phyloP scores from a whole-genome alignment of 2,888 invertebrate species.

The Monoplex corrugatus region DNA sequence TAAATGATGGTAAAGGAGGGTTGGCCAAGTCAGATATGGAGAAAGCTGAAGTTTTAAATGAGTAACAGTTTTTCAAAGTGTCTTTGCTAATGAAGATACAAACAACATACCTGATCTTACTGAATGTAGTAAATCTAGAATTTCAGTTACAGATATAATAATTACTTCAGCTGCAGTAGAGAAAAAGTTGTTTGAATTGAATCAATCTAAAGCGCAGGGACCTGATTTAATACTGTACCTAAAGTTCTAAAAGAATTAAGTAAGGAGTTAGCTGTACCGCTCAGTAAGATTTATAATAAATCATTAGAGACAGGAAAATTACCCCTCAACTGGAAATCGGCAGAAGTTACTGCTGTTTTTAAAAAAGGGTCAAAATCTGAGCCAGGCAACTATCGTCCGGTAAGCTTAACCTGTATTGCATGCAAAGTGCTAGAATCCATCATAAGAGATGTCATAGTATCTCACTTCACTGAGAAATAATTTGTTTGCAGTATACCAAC shows the following conservation, averaged over 20 bases:
- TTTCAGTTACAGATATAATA: too few relatives aligned
- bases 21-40: too few relatives aligned
- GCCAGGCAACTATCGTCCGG: too few relatives aligned
- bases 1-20: too few relatives aligned
- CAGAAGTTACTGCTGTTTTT: neutral
- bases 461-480: neutral
- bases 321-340: neutral
- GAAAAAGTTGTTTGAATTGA: too few relatives aligned
- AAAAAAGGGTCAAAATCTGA: neutral
- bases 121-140: too few relatives aligned
- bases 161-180: too few relatives aligned
- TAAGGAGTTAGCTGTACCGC: neutral
- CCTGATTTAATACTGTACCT: neutral
- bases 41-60: too few relatives aligned
- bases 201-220: neutral
- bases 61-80: too few relatives aligned
- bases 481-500: neutral
- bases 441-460: neutral
- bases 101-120: too few relatives aligned
- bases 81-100: too few relatives aligned
- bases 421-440: neutral
- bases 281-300: slow-evolving; percentile 3
- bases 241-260: neutral
- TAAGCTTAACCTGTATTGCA: neutral
- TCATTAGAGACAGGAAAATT: neutral